A percentile compares a stretch with the other conserved stretches of the same genome.
Evolutionary conservation across 2,113 vertebrate genomes (phyloP).

Genomic region (Hydropotes inermis): DNA sequence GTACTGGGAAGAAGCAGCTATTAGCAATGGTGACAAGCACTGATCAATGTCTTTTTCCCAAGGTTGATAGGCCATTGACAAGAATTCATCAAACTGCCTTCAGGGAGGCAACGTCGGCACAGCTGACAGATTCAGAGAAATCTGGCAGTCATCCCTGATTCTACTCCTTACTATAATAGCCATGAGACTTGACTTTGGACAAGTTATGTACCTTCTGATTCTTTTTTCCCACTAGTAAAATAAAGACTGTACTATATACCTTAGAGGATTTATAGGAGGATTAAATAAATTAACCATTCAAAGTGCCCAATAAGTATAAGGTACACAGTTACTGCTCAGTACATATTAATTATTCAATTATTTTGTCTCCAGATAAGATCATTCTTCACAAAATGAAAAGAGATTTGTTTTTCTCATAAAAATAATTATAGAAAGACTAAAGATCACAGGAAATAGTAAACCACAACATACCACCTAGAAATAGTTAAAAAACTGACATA

Average conservation of each 20-base stretch:
- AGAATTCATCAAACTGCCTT: background rate
- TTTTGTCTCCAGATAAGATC: background rate
- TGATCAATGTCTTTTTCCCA: background rate
- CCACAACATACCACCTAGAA: background rate
- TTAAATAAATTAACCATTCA: background rate
- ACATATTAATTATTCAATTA: background rate
- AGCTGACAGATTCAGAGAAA: background rate
- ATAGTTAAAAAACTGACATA: background rate
- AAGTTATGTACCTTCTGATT: background rate
- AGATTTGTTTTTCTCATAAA: background rate
- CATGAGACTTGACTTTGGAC: background rate
- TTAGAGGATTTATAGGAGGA: background rate
- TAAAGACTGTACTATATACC: background rate
- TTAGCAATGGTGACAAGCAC: background rate
- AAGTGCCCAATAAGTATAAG: background rate
- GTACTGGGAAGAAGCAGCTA: background rate
- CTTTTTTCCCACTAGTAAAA: background rate
- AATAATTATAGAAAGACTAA: background rate
- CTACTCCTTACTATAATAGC: background rate
- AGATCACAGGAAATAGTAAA: background rate
- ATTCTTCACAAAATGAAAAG: background rate
- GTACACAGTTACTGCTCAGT: background rate
- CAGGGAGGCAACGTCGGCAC: background rate
- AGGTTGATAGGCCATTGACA: background rate
- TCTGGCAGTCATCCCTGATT: background rate